Conservation (phyloP, 2,113 vertebrate genomes). For the Nyctereutes procyonoides region DNA sequence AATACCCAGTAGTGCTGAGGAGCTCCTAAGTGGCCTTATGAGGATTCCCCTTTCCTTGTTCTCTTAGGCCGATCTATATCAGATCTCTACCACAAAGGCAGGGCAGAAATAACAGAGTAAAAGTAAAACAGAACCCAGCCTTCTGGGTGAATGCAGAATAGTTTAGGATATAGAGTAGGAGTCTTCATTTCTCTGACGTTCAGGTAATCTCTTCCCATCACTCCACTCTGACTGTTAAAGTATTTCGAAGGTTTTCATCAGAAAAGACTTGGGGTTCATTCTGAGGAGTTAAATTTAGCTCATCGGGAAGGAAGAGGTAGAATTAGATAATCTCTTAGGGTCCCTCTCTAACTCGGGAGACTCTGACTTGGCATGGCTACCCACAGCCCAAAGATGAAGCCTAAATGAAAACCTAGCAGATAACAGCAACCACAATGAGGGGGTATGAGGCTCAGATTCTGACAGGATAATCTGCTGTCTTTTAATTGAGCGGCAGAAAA, state of each 20-base stretch:
- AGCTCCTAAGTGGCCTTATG: neutral
- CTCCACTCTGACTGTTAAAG: neutral
- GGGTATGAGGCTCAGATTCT: neutral
- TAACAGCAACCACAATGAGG: neutral
- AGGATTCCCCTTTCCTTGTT: neutral
- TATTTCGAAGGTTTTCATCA: neutral
- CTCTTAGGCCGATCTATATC: neutral
- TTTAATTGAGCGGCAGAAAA: neutral
- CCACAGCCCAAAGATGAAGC: neutral
- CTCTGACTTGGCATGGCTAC: neutral
- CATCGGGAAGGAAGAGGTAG: neutral
- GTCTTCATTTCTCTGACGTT: neutral
- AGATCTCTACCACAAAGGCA: neutral
- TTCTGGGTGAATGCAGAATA: neutral
- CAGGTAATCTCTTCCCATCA: neutral
- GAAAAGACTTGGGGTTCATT: neutral
- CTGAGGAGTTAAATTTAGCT: neutral
- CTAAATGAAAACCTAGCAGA: neutral
- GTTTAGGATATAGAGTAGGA: neutral
- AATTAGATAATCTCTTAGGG: neutral
- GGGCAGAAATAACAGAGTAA: neutral
- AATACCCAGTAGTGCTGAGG: neutral
- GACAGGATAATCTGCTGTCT: neutral
- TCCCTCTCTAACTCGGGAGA: neutral
- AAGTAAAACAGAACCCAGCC: neutral